Base-by-base conservation (phyloP, 2,888 invertebrate species). In the Heliconius ismenius region DNA sequence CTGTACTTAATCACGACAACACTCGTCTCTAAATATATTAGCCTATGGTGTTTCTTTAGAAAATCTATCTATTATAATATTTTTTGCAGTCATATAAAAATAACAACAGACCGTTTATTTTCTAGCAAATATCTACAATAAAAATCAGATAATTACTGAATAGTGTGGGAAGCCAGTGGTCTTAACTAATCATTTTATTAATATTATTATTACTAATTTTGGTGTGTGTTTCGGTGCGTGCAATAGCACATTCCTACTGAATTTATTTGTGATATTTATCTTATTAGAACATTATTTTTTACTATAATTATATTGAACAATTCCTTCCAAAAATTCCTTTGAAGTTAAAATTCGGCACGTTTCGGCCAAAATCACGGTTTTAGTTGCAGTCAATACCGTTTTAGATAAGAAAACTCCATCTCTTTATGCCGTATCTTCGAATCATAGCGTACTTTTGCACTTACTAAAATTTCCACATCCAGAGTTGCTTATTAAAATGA, bases 11-110 rank as follows among this genome's bases (percentile, higher is more conserved):
- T 80, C 80, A 77, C 81, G 79, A 78, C 77, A 83, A 83, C 83
- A 82, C 82, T 83, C 80, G 79, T 82, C 80, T 81, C 83, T 86
- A 83, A 83, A 84, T 85, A 85, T 84, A 83, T 87, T 89, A 91
- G 76, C 86, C 90, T 93, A 93, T 85, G 84, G 90, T 91, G 90
- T 90, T 89, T 87, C 90, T 89, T 87, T 92, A 93, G 91, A 93
- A 93, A 93, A 93, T 90, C 93, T 93, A 92, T 88, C 84, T 91
- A 90, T 88, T 87, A 82, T 86, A 24, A 68, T 76, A 90, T 87
- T 88, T 49, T 88, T 92, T 92, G 93, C 91, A 92, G 89, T 92
- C 92, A 92, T 93, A 93, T 92, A 93, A 93, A 93, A 94, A 92
- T 93, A 94, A 94, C 90, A 93, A 93, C 92, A 91, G 88, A 93